Conservation (phyloP, 2,113 vertebrate genomes). For the Abramis brama region DNA sequence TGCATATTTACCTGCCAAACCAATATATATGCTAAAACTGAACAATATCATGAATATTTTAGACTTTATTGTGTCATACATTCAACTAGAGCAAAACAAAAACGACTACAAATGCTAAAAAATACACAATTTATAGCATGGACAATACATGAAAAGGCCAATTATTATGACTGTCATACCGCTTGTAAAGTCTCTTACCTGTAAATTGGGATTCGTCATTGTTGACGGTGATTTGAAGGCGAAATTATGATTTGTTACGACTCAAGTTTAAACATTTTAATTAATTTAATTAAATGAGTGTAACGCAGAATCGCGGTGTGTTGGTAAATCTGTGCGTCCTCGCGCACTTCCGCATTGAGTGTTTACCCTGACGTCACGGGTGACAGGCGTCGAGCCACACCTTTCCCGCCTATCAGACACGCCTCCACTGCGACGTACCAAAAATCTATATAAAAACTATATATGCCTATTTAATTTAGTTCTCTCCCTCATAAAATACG, state of each 20-base stretch:
- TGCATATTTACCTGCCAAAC: neutral
- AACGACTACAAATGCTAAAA: neutral
- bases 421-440: neutral
- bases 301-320: neutral
- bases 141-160: neutral
- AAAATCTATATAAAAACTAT: neutral
- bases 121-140: neutral
- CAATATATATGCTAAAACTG: neutral
- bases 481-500: neutral
- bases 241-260: neutral
- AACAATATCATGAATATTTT: neutral
- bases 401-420: neutral
- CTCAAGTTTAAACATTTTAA: neutral
- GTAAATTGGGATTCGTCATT: constrained; percentile 67
- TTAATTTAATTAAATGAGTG: neutral
- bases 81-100: neutral
- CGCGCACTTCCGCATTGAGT: constrained; percentile 63
- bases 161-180: neutral
- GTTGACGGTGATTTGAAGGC: neutral
- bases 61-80: neutral
- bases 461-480: neutral
- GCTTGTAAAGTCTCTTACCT: constrained; percentile 64
- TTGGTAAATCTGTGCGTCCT: constrained; percentile 3
- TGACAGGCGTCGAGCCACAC: constrained; percentile 22
- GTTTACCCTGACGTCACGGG: constrained; percentile 56